Evolutionary conservation across 2,113 vertebrate species (phyloP), one percentile per base, ranked within the genome.

Genomic region (Anhinga rufa): DNA sequence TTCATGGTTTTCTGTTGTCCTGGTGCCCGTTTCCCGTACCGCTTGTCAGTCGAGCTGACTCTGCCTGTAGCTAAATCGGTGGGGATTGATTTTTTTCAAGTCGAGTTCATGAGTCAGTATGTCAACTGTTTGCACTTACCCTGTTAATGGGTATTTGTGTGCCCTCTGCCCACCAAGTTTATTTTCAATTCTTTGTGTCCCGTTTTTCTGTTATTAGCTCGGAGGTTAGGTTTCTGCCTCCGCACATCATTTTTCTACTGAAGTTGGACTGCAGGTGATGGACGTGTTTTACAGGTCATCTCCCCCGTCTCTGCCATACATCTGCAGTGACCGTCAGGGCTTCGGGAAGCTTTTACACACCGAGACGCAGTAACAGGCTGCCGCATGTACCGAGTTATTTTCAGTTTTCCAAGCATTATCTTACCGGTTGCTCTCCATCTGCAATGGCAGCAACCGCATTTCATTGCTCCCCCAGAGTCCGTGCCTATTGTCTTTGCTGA

Each of bases 51-150:
- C 2, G 2, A 46, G 68, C 49, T 46, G 48, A 11, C 62, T 71
- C 60, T 78, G 61, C 65, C 64, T 0, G 0, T 15, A 26, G 65
- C 87, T 51, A 7, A 42, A 60, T 66, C 1, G 0, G 9, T 69
- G 66, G 52, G 58, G 79, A 90, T 52, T 82, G 88, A 87, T 91
- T 68, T 38, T 72, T 62, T 20, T 4, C 69, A 9, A 40, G 61
- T 18, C 34, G n/a, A 85, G n/a, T 52, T 71, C 49, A 49, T 70
- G 34, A 80, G 79, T 77, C 55, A 7, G 49, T 49, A 7, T 44
- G 74, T 71, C 82, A 87, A 7, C 91, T 79, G 69, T 85, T 93
- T 92, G 57, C 74, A 24, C n/a, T 82, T 25, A 68, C 55, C 7
- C 76, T 32, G 54, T 87, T 75, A 25, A 51, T 60, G n/a, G 26